A percentile compares a stretch with the other conserved stretches of the same genome.
phyloP scores from a whole-genome alignment of 2,888 invertebrate species.

The Perizoma affinitatum region DNA sequence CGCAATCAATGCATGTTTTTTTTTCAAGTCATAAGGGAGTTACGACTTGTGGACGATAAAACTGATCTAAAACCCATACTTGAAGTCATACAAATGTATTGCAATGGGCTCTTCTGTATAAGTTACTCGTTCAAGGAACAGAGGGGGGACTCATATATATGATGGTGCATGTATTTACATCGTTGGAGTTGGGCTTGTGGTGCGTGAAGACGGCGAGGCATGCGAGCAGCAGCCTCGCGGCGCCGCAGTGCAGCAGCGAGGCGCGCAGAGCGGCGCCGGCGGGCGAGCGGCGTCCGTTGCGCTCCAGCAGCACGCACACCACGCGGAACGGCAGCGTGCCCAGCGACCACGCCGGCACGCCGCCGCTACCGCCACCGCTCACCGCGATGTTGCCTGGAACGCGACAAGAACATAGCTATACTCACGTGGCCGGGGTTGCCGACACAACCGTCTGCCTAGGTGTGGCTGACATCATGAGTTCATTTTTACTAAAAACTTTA shows the following conservation, averaged over 20 bases:
- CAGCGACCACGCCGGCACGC: slow-evolving; percentile 58
- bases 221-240: slow-evolving; percentile 92
- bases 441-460: too few species aligned
- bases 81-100: too few species aligned
- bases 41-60: too few species aligned
- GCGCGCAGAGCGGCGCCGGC: slow-evolving; percentile 88
- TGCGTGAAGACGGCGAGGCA: slow-evolving; percentile 96
- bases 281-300: slow-evolving; percentile 86
- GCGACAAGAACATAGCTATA: not conserved
- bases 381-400: slow-evolving; percentile 68
- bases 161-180: slow-evolving; percentile 39
- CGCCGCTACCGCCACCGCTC: slow-evolving; percentile 47
- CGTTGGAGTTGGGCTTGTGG: slow-evolving; percentile 85
- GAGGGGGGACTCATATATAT: not conserved
- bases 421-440: not conserved
- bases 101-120: too few species aligned
- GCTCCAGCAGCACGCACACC: slow-evolving; percentile 90
- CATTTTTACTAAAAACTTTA: too few species aligned
- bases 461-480: too few species aligned
- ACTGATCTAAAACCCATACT: too few species aligned
- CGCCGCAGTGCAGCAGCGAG: slow-evolving; percentile 91
- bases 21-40: too few species aligned
- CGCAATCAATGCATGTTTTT: too few species aligned
- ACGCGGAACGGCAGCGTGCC: slow-evolving; percentile 91
- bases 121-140: not conserved